These are phyloP conservation scores for Ceuthmochares aereus DNA, from an alignment of 2,113 vertebrate genomes.

Conservation along the genomic window DNA sequence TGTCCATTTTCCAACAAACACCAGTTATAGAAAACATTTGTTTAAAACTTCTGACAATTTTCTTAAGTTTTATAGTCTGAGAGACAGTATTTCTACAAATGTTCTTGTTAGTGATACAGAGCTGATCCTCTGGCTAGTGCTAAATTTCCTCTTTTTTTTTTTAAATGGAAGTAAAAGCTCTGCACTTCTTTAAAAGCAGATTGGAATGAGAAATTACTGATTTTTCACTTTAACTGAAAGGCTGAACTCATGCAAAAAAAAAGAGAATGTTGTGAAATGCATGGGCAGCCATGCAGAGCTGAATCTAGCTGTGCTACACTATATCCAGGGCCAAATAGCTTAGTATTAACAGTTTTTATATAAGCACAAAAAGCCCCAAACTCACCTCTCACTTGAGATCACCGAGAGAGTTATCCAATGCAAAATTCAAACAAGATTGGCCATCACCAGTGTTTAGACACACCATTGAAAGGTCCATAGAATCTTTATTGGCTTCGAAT, in stretches of 20 bases:
- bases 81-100: neutral
- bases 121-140: neutral
- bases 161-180: neutral
- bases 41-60: neutral
- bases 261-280: neutral
- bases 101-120: neutral
- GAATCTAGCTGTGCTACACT: neutral
- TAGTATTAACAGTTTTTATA: neutral
- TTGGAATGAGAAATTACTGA: neutral
- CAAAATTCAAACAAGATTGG: neutral
- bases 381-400: neutral
- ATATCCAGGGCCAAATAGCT: neutral
- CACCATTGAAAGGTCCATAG: neutral
- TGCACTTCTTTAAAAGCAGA: neutral
- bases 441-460: neutral
- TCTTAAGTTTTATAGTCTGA: neutral
- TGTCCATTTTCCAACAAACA: neutral
- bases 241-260: neutral
- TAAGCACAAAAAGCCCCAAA: neutral
- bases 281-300: neutral
- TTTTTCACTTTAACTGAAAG: neutral
- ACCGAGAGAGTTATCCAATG: accelerated
- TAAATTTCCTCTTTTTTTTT: neutral
- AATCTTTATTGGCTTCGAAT: neutral
- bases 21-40: neutral